Conservation (phyloP, 1,140 invertebrate species). For the Drosophila ambigua region DNA sequence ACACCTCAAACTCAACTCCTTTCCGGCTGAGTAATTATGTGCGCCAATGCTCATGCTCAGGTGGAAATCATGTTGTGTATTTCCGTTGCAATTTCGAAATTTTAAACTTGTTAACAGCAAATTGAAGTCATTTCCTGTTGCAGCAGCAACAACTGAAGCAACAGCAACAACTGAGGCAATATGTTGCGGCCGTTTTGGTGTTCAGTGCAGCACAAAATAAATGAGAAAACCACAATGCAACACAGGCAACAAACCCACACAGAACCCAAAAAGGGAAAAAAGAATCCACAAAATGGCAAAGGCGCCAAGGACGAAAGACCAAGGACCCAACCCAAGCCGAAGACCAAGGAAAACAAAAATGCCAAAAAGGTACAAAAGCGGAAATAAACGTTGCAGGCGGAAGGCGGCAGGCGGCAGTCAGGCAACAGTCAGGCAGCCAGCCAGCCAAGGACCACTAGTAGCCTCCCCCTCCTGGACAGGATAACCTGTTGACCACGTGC, state of each 20-base stretch:
- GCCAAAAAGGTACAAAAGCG: constrained; percentile 81
- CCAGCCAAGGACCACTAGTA: constrained; percentile 41
- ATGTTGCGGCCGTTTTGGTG: constrained; percentile 51
- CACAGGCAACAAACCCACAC: constrained; percentile 43
- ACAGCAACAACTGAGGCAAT: constrained; percentile 46
- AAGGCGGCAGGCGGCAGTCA: constrained; percentile 38
- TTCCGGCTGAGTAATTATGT: constrained; percentile 70
- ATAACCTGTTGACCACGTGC: constrained; percentile 81
- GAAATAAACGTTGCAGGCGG: constrained; percentile 77
- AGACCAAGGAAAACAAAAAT: constrained; percentile 65
- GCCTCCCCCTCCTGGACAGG: constrained; percentile 43
- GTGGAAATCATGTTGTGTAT: constrained; percentile 77
- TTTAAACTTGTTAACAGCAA: constrained; percentile 82
- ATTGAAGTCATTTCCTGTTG: constrained; percentile 80
- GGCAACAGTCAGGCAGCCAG: constrained; percentile 10
- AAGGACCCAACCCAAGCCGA: constrained; percentile 20
- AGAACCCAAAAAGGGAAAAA: constrained; percentile 21
- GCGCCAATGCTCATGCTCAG: constrained; percentile 68
- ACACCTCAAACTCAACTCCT: constrained; percentile 25
- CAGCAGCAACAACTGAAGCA: constrained; percentile 23
- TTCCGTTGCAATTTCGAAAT: constrained; percentile 81
- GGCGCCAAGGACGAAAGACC: constrained; percentile 24
- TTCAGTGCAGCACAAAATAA: constrained; percentile 61
- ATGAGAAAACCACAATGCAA: constrained; percentile 77
- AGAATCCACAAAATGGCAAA: constrained; percentile 47